A percentile compares a stretch with the other conserved stretches of the same genome.
Conservation (phyloP, 2,888 invertebrate species). For the Apeira syringaria region DNA sequence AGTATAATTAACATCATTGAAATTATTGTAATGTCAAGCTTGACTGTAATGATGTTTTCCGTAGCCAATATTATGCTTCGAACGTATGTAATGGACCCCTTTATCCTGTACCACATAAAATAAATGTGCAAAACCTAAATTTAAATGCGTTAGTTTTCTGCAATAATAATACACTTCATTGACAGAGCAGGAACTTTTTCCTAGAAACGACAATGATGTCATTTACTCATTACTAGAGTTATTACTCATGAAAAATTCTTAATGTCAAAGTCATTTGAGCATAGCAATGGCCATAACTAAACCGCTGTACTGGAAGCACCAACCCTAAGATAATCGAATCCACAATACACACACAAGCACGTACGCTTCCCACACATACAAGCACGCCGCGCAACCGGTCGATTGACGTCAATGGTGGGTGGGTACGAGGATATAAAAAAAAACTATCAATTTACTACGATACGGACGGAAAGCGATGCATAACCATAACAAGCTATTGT, state of each 20-base stretch:
- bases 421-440: constrained; percentile 61
- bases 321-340: constrained; percentile 12
- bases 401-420: constrained; percentile 79
- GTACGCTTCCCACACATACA: constrained; percentile 41
- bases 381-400: constrained; percentile 56
- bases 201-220: background rate
- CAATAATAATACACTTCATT: too few relatives aligned
- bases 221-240: too few relatives aligned
- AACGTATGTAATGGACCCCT: too few relatives aligned
- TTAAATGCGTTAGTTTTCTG: too few relatives aligned
- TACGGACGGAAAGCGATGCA: constrained; percentile 57
- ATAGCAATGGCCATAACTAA: background rate
- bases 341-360: constrained; percentile 5
- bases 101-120: too few relatives aligned
- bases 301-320: background rate
- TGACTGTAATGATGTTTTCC: too few relatives aligned
- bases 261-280: background rate
- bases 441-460: constrained; percentile 76
- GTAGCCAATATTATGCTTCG: too few relatives aligned
- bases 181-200: background rate
- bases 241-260: background rate
- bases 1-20: too few relatives aligned
- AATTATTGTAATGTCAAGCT: too few relatives aligned
- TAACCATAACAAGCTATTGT: constrained; percentile 70
- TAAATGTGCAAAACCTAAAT: too few relatives aligned